A percentile compares a stretch with the other conserved stretches of the same genome.
Conservation (phyloP, 2,888 invertebrate genomes). For the Brenthis ino region DNA sequence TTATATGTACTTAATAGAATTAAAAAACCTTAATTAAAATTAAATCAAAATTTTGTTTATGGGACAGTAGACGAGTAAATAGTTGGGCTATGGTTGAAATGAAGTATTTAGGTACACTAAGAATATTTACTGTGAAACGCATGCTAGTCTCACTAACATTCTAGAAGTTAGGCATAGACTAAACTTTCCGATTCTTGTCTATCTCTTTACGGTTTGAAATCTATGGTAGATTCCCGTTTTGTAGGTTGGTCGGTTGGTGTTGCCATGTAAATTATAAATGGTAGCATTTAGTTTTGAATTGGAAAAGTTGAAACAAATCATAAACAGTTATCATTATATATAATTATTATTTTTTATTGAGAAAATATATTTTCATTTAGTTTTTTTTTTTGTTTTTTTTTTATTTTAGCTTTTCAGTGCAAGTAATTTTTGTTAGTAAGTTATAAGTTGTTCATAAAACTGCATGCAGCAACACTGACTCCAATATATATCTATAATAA, state of each 20-base stretch:
- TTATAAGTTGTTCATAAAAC: constrained; percentile 15
- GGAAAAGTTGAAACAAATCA: neutral
- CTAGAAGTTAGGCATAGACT: constrained; percentile 51
- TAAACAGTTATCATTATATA: constrained; percentile 1
- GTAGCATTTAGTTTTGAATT: constrained; percentile 33
- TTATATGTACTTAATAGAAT: too few species aligned
- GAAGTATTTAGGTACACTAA: constrained; percentile 59
- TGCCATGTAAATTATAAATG: constrained; percentile 52
- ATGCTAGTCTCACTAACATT: constrained; percentile 76
- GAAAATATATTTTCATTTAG: constrained; percentile 27
- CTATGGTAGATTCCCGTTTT: constrained; percentile 57
- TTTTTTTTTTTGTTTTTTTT: constrained; percentile 2
- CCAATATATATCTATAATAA: constrained; percentile 26
- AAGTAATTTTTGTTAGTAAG: constrained; percentile 6
- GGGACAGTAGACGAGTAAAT: constrained; percentile 51
- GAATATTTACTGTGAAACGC: constrained; percentile 57
- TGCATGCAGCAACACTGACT: constrained; percentile 42
- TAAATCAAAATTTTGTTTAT: constrained; percentile 50
- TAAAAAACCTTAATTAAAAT: too few species aligned
- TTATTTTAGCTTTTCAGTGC: constrained; percentile 12
- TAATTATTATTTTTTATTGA: constrained; percentile 14
- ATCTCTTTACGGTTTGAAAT: constrained; percentile 43
- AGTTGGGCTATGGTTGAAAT: constrained; percentile 73
- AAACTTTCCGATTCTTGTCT: constrained; percentile 40
- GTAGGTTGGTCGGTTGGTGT: constrained; percentile 60